These are phyloP conservation scores for Erpobdella octoculata DNA, from an alignment of 2,888 invertebrate genomes.

Conservation along the genomic window DNA sequence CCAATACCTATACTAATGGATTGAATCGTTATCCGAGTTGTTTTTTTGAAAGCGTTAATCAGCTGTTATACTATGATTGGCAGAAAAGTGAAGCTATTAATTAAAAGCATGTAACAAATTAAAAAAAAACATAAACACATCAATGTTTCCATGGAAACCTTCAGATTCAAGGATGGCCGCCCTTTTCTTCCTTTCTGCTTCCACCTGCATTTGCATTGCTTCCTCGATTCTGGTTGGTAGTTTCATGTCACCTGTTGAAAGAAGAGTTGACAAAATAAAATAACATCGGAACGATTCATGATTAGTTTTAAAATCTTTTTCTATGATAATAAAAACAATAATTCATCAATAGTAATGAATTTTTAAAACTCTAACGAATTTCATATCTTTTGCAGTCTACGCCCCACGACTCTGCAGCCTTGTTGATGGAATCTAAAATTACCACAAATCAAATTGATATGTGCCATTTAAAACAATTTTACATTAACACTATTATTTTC, in stretches of 20 bases:
- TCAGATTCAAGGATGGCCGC: slow-evolving; percentile 95
- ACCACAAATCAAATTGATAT: too few species aligned
- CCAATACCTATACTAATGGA: too few species aligned
- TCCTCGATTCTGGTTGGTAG: slow-evolving; percentile 85
- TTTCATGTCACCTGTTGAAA: slow-evolving; percentile 70
- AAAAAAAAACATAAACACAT: too few species aligned
- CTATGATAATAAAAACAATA: background rate
- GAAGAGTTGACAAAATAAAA: background rate
- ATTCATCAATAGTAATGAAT: background rate
- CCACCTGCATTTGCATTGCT: slow-evolving; percentile 99
- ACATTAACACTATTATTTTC: too few species aligned
- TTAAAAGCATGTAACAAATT: too few species aligned
- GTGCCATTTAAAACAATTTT: too few species aligned
- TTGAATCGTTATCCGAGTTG: too few species aligned
- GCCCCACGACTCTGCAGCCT: slow-evolving; percentile 96
- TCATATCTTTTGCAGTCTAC: slow-evolving; percentile 89
- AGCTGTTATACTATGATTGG: too few species aligned
- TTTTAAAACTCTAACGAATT: slow-evolving; percentile 62
- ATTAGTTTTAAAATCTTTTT: background rate
- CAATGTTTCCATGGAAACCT: slow-evolving; percentile 61
- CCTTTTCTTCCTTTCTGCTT: slow-evolving; percentile 90
- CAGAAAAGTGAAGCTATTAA: too few species aligned
- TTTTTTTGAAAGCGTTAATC: too few species aligned
- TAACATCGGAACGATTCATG: background rate
- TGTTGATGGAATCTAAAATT: slow-evolving; percentile 83